A percentile compares a stretch with the other conserved stretches of the same genome.
These are phyloP conservation scores for Mesembrinibis cayennensis DNA, from an alignment of 2,113 vertebrate species.

Conservation along the genomic window DNA sequence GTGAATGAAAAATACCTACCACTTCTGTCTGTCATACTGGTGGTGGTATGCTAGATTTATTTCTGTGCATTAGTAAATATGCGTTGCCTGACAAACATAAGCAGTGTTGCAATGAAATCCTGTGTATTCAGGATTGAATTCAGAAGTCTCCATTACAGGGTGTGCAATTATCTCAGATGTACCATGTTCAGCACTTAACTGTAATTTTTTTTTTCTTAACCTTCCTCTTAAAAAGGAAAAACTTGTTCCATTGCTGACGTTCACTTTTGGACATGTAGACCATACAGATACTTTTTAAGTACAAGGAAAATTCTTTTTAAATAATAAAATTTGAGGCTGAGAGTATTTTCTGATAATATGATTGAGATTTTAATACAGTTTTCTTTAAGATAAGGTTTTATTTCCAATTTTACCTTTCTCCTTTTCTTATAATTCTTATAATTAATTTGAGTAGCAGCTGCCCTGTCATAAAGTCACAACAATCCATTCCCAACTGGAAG, in stretches of 20 bases:
- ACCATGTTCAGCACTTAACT: not conserved
- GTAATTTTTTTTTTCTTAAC: not conserved
- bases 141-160: not conserved
- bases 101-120: not conserved
- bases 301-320: not conserved
- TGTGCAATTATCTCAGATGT: not conserved
- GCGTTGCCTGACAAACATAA: accelerated
- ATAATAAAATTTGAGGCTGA: not conserved
- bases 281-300: not conserved
- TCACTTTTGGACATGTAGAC: not conserved
- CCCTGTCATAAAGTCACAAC: not conserved
- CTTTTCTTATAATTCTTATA: not conserved
- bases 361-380: not conserved
- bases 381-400: not conserved
- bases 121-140: not conserved
- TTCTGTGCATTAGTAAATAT: not conserved
- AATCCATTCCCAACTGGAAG: not conserved
- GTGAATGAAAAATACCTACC: not conserved
- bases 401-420: not conserved
- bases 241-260: accelerated
- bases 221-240: not conserved
- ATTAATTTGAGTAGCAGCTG: not conserved
- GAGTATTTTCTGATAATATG: not conserved
- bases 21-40: not conserved
- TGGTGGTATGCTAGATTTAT: not conserved